phyloP scores from a whole-genome alignment of 2,888 invertebrate genomes.

The Capitulum mitella region DNA sequence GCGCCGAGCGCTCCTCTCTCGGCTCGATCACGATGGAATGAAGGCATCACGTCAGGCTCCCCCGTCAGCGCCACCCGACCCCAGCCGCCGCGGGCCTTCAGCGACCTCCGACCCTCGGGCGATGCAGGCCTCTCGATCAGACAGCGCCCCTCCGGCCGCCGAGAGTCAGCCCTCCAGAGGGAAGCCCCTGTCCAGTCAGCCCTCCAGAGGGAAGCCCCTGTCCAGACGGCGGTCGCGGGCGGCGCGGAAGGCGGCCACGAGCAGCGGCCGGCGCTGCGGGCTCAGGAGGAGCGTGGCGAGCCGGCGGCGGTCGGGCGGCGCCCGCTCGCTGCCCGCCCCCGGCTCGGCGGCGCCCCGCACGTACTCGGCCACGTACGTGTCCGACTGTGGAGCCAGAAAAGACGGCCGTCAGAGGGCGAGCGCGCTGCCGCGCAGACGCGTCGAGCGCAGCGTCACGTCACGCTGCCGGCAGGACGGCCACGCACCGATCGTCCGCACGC shows the following conservation, averaged over 20 bases:
- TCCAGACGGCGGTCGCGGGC: background rate
- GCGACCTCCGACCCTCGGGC: background rate
- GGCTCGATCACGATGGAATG: too few relatives aligned
- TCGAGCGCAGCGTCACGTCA: too few relatives aligned
- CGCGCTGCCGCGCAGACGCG: too few relatives aligned
- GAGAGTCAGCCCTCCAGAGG: background rate
- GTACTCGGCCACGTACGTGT: constrained; percentile 4
- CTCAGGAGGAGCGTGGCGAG: background rate
- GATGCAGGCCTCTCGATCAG: background rate
- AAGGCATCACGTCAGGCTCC: too few relatives aligned
- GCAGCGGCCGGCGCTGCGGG: constrained; percentile 12
- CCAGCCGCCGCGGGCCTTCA: background rate
- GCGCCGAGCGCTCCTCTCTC: too few relatives aligned
- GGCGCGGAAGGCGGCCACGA: background rate
- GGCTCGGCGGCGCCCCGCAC: background rate
- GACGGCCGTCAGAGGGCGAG: too few relatives aligned
- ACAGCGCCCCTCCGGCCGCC: background rate
- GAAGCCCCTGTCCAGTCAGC: background rate
- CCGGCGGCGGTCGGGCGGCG: too few relatives aligned
- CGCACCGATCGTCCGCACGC: too few relatives aligned
- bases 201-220: background rate
- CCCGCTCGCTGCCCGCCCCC: too few relatives aligned
- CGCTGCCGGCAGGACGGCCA: too few relatives aligned
- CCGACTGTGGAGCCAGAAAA: too few relatives aligned
- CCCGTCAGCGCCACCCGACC: background rate